A percentile compares a stretch with the other conserved stretches of the same genome.
phyloP scores from a whole-genome alignment of 2,113 vertebrate genomes.

The Machaerirhynchus nigripectus region DNA sequence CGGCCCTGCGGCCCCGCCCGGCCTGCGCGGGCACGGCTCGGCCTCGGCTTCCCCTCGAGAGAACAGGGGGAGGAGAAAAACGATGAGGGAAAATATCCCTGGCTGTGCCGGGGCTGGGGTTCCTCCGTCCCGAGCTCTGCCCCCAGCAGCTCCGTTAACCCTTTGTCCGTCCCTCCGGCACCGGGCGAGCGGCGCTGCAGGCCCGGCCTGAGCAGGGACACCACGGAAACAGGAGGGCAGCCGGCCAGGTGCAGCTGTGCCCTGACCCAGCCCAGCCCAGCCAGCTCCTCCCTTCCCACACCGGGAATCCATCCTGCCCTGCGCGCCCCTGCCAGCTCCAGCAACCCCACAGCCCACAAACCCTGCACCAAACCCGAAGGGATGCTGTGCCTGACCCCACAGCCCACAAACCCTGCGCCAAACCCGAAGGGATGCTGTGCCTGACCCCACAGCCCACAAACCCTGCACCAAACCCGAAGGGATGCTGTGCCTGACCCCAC shows the following conservation, averaged over 20 bases:
- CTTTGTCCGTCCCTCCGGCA: not conserved
- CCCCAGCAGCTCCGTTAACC: not conserved
- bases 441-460: not conserved
- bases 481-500: not conserved
- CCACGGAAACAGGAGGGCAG: too few relatives aligned
- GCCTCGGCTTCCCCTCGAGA: not conserved
- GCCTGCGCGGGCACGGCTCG: not conserved
- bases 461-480: not conserved
- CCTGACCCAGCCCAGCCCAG: not conserved
- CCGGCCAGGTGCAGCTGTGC: not conserved
- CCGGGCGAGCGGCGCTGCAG: not conserved
- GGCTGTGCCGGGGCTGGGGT: slow-evolving; percentile 19
- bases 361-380: too few relatives aligned
- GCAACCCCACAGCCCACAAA: not conserved
- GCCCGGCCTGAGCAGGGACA: not conserved
- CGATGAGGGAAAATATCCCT: not conserved
- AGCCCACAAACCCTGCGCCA: not conserved
- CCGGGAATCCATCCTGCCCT: not conserved
- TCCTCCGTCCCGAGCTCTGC: not conserved
- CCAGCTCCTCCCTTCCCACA: too few relatives aligned
- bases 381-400: too few relatives aligned
- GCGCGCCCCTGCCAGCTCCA: not conserved
- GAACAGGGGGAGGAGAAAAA: not conserved
- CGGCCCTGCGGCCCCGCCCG: not conserved
- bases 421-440: not conserved